Evolutionary conservation across 2,797 vertebrate genomes (phyloP), one percentile per base, ranked within the genome.

Genomic region (Bucorvus abyssinicus): DNA sequence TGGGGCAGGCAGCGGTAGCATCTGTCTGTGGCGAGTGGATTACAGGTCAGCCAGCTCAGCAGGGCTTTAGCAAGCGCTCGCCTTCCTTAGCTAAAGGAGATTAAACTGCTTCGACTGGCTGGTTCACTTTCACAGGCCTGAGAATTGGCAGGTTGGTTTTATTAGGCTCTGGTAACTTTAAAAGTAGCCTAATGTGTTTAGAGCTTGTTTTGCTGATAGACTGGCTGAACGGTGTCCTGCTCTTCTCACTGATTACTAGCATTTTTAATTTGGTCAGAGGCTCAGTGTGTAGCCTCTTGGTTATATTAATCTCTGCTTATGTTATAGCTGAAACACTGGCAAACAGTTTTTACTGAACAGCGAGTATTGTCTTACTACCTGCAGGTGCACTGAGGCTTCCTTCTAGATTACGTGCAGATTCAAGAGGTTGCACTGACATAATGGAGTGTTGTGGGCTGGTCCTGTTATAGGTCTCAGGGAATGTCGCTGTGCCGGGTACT

Each of bases 371-470:
- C 53, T 60, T 45, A 26, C 6, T 68, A 36, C 42, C 21, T 17
- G 57, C 45, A 73, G n/a, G 42, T 50, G 18, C 32, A 5, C 53
- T 57, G 53, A 75, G 73, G 20, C 77, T 90, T 84, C 30, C 30
- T 50, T 82, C 76, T 8, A 32, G 74, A 32, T 69, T 19, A 10
- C 38, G 26, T 79, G 38, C n/a, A 63, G 40, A 77, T 45, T 61
- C 11, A 32, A 27, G 70, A 57, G 42, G 23, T 9, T 68, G 32
- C 29, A 27, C 23, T 9, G 15, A 30, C 5, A 1, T 5, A 22
- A 2, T 0, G 2, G 30, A 67, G 3, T 29, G 7, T 24, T 40
- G 22, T 0, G 0, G 56, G 15, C 71, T 63, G 75, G 19, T 36
- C 55, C 50, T 1, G 0, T 9, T 61, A 26, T 50, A 7, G 44